Conservation (phyloP, 2,797 vertebrate species). For the Acanthurus lineatus region DNA sequence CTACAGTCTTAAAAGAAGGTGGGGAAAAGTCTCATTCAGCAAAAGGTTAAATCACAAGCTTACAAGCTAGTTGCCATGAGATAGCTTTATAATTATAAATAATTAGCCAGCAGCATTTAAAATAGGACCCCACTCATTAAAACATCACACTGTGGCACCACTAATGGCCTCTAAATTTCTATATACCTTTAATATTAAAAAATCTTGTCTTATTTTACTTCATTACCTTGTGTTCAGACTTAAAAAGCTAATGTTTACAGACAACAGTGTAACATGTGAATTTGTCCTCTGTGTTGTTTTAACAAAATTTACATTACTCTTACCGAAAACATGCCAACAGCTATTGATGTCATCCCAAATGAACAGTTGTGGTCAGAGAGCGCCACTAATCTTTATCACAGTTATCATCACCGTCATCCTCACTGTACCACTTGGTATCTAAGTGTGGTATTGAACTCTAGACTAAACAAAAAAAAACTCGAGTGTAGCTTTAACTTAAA, state of each 20-base stretch:
- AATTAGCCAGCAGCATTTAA: background rate
- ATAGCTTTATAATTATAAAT: too few relatives aligned
- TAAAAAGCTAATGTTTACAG: background rate
- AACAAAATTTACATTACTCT: background rate
- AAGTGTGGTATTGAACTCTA: background rate
- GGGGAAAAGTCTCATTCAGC: too few relatives aligned
- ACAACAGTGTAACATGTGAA: too few relatives aligned
- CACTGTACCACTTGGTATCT: background rate
- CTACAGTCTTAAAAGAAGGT: too few relatives aligned
- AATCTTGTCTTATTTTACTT: too few relatives aligned
- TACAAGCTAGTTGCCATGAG: too few relatives aligned
- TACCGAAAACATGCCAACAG: background rate
- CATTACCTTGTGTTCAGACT: background rate
- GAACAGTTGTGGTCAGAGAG: background rate
- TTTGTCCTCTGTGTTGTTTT: background rate
- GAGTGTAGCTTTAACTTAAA: background rate
- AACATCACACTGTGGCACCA: background rate
- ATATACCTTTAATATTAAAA: background rate
- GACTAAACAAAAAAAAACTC: background rate
- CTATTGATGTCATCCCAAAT: background rate
- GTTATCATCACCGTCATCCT: background rate
- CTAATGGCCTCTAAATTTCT: background rate
- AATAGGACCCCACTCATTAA: background rate
- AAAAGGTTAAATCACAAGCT: too few relatives aligned
- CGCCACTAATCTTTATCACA: background rate